Conservation (phyloP, 2,888 invertebrate genomes). For the Podotricha telesiphe region DNA sequence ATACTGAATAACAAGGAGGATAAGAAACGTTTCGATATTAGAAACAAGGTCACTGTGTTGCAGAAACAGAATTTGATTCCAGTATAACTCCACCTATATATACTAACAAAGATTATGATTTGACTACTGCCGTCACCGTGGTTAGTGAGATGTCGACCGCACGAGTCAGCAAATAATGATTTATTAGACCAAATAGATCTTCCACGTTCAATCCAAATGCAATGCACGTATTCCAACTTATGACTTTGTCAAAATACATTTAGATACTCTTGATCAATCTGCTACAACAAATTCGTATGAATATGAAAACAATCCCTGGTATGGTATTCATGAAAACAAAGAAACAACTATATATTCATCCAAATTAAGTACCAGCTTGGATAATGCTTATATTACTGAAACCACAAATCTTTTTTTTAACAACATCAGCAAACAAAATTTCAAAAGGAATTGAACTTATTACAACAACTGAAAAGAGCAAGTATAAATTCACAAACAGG, state of each 20-base stretch:
- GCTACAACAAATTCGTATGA: not conserved
- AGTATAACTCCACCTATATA: not conserved
- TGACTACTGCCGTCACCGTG: not conserved
- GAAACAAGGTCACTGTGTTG: no score
- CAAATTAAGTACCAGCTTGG: not conserved
- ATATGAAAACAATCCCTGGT: not conserved
- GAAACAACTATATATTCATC: not conserved
- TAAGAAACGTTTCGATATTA: not conserved
- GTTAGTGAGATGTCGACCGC: not conserved
- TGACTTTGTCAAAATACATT: not conserved
- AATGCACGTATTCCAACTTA: not conserved
- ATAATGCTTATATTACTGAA: not conserved
- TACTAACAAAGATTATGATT: slow-evolving; percentile 9
- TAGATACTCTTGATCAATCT: not conserved
- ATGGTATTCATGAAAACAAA: not conserved
- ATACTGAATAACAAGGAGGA: not conserved
- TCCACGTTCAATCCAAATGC: not conserved
- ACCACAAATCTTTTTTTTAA: not conserved
- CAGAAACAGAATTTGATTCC: not conserved
- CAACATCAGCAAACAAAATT: not conserved
- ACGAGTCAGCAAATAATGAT: not conserved
- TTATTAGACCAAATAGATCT: not conserved
- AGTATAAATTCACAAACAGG: not conserved
- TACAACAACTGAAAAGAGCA: slow-evolving; percentile 1
- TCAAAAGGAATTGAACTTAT: not conserved